Conservation (phyloP, 1,140 invertebrate species). For the Diprion similis region DNA sequence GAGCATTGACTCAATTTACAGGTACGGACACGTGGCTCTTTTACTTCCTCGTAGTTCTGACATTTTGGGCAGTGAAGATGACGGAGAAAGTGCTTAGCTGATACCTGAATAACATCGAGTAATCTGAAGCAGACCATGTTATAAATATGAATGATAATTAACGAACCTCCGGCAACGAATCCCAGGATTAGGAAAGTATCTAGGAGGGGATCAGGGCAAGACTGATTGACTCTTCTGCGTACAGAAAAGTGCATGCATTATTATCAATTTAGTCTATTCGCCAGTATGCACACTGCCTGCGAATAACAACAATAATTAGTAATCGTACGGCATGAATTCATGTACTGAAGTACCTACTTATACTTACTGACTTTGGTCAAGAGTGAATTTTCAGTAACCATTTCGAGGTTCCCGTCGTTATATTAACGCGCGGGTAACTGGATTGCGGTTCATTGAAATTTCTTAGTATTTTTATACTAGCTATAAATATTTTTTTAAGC, state of each 20-base stretch:
- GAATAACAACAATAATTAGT: conserved; percentile 27
- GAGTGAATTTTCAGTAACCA: conserved; percentile 40
- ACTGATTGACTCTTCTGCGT: conserved; percentile 44
- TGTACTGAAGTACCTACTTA: conserved; percentile 27
- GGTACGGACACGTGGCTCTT: conserved; percentile 55
- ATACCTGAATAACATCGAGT: conserved; percentile 27
- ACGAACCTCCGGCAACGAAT: conserved; percentile 43
- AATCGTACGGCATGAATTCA: conserved; percentile 18
- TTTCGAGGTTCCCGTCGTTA: conserved; percentile 39
- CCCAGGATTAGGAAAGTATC: conserved; percentile 23
- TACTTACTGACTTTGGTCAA: conserved; percentile 30
- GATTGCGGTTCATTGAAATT: conserved; percentile 38
- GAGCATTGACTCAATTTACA: conserved; percentile 20
- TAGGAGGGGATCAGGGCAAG: conserved; percentile 46
- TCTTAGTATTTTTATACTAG: conserved; percentile 32
- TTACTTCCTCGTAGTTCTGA: conserved; percentile 52
- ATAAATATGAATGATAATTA: conserved; percentile 27
- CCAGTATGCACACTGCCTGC: conserved; percentile 25
- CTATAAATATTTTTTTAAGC: conserved; percentile 38
- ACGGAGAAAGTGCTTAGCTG: conserved; percentile 48
- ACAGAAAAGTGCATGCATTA: conserved; percentile 34
- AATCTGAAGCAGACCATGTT: not conserved
- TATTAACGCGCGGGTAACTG: conserved; percentile 33
- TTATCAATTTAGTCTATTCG: conserved; percentile 35
- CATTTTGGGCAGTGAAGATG: conserved; percentile 47